A percentile compares a stretch with the other conserved stretches of the same genome.
Evolutionary conservation across 2,113 vertebrate species (phyloP).

Genomic region (Leptobrachium leishanense): DNA sequence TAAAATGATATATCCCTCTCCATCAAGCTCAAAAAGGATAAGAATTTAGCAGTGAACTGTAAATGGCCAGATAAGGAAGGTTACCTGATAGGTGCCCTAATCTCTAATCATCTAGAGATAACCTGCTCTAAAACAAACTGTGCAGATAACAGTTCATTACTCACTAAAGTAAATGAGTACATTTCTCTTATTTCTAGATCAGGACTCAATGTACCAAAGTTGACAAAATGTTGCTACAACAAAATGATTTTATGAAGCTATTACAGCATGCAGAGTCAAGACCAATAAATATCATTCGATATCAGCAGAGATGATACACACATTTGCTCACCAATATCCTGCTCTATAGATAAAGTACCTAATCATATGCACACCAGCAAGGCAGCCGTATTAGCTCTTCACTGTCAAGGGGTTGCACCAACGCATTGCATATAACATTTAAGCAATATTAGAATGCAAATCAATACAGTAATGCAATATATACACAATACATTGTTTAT

Average conservation of each 20-base stretch:
- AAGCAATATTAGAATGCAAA: no score
- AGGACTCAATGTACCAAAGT: not conserved
- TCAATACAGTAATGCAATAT: no score
- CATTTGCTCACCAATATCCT: no score
- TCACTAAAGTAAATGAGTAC: slow-evolving; percentile 7
- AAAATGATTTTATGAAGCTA: not conserved
- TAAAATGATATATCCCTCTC: not conserved
- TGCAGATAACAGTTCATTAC: slow-evolving; percentile 27
- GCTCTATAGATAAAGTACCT: no score
- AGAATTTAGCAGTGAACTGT: slow-evolving; percentile 14
- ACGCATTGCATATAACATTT: no score
- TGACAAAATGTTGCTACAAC: not conserved
- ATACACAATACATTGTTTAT: no score
- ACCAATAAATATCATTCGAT: no score
- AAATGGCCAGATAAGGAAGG: slow-evolving; percentile 20
- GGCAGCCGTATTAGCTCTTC: no score
- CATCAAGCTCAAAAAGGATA: slow-evolving; percentile 10
- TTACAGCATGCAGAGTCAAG: no score
- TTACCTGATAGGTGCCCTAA: slow-evolving; percentile 20
- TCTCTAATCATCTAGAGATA: slow-evolving; percentile 27
- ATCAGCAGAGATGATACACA: no score
- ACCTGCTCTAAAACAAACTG: slow-evolving; percentile 38
- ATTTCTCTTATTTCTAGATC: slow-evolving; percentile 1
- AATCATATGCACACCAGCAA: no score
- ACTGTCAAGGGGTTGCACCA: no score